These are phyloP conservation scores for Mellilla xanthometata DNA, from an alignment of 2,888 invertebrate species.

Conservation along the genomic window DNA sequence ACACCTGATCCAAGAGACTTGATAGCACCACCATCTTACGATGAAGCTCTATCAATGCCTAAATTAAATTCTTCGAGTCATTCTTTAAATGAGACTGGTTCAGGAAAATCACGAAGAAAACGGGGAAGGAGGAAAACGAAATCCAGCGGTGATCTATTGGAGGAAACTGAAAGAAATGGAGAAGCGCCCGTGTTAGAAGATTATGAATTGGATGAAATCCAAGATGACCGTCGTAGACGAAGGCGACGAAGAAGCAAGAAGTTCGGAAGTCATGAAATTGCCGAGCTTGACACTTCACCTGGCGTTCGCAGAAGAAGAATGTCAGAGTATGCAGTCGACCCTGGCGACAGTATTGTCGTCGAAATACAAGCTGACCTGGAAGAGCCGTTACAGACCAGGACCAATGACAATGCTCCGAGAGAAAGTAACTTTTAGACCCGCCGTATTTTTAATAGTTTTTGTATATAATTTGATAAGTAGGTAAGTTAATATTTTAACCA, in stretches of 20 bases:
- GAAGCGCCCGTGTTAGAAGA: constrained; percentile 59
- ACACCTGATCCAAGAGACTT: constrained; percentile 87
- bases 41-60: constrained; percentile 89
- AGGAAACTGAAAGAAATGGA: constrained; percentile 72
- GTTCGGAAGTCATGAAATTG: constrained; percentile 73
- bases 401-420: constrained; percentile 63
- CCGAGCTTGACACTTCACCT: constrained; percentile 70
- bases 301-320: constrained; percentile 67
- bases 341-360: constrained; percentile 48
- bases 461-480: neutral
- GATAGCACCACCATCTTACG: constrained; percentile 88
- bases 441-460: neutral
- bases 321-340: constrained; percentile 57
- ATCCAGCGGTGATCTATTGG: constrained; percentile 75
- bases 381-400: constrained; percentile 53
- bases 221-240: constrained; percentile 46
- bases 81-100: constrained; percentile 74
- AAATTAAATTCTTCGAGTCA: constrained; percentile 84
- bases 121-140: constrained; percentile 75
- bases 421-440: constrained; percentile 68
- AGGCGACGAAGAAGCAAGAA: constrained; percentile 52
- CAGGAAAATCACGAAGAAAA: constrained; percentile 64
- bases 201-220: constrained; percentile 53
- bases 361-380: constrained; percentile 62
- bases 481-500: too few species aligned